Conservation (phyloP, 1,140 invertebrate genomes). For the Brachionus rotundiformis region DNA sequence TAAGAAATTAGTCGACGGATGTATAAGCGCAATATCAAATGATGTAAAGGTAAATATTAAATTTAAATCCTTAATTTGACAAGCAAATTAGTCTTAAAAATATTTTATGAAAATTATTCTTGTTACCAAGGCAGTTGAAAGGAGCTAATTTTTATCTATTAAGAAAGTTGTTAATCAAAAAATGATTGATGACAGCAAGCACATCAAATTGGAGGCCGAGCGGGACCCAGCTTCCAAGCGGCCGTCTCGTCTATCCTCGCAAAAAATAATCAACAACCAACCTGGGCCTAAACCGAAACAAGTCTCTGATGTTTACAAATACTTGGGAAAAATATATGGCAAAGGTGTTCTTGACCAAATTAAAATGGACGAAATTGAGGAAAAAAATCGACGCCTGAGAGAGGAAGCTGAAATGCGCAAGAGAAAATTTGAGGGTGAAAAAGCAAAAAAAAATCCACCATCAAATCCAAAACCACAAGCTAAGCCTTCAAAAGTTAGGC, state of each 20-base stretch:
- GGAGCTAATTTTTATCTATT: neutral
- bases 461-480: neutral
- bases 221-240: neutral
- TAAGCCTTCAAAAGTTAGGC: neutral
- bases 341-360: constrained; percentile 19
- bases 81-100: neutral
- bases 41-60: constrained; percentile 33
- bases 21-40: constrained; percentile 34
- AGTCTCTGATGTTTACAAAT: constrained; percentile 38
- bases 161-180: constrained; percentile 42
- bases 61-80: neutral
- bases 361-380: constrained; percentile 35
- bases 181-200: constrained; percentile 28
- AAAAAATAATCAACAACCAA: neutral
- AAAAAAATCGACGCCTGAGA: neutral
- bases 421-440: neutral
- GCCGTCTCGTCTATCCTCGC: neutral
- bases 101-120: neutral
- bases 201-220: constrained; percentile 30
- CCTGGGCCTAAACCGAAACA: neutral
- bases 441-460: neutral
- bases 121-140: neutral
- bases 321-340: constrained; percentile 44
- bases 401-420: neutral
- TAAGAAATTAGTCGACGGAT: constrained; percentile 35